A percentile compares a stretch with the other conserved stretches of the same genome.
Evolutionary conservation across 1,140 invertebrate species (phyloP).

Genomic region (Hycleus phaleratus): DNA sequence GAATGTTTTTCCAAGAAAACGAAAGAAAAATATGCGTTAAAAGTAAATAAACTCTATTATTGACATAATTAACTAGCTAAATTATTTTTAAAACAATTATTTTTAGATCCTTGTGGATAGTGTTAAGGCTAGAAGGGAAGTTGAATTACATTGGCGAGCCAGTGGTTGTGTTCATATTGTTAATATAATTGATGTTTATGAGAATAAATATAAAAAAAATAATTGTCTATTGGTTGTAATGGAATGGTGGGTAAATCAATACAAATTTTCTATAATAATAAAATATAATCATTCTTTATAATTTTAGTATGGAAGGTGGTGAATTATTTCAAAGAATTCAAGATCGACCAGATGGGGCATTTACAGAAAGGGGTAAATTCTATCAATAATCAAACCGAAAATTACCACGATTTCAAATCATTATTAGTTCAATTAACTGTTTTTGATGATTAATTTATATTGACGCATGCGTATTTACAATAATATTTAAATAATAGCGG

Average conservation of each 20-base stretch:
- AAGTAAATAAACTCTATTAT: conserved; percentile 50
- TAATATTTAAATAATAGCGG: no score
- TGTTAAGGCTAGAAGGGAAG: conserved; percentile 85
- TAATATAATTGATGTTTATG: conserved; percentile 89
- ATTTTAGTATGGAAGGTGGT: conserved; percentile 87
- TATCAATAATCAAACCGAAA: neutral
- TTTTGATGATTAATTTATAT: no score
- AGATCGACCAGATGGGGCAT: conserved; percentile 84
- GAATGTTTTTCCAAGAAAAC: conserved; percentile 62
- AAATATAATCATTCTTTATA: neutral
- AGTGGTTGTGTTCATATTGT: conserved; percentile 89
- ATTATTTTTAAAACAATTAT: neutral
- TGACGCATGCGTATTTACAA: no score
- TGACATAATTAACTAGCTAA: neutral
- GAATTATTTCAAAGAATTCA: conserved; percentile 96
- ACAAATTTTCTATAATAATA: neutral
- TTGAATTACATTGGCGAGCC: conserved; percentile 91
- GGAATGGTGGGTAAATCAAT: conserved; percentile 73
- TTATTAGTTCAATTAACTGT: no score
- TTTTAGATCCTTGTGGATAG: conserved; percentile 83
- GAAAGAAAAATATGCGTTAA: conserved; percentile 76
- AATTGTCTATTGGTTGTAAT: conserved; percentile 93
- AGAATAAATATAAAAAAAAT: conserved; percentile 85
- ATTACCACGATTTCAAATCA: neutral
- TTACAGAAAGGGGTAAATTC: conserved; percentile 81